Evolutionary conservation across 2,113 vertebrate species (phyloP).

Genomic region (Menidia beryllina): DNA sequence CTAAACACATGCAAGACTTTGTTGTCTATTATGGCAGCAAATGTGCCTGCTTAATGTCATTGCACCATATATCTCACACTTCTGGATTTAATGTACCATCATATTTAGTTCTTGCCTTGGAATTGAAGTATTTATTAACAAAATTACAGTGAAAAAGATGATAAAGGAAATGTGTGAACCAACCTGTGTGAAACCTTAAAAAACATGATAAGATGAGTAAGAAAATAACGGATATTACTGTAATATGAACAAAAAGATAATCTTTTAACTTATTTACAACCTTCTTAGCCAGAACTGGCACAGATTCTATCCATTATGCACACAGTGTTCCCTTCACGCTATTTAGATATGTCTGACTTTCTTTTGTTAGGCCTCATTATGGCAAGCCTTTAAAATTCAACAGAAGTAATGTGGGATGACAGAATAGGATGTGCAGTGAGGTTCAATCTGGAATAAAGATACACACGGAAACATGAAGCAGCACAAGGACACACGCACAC

Average conservation of each 20-base stretch:
- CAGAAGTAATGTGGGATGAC: constrained; percentile 52
- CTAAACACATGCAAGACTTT: neutral
- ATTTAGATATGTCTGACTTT: constrained; percentile 10
- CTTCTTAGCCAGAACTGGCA: neutral
- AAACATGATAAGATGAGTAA: neutral
- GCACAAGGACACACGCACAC: neutral
- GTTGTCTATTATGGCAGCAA: neutral
- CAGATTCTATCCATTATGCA: constrained; percentile 11
- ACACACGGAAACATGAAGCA: neutral
- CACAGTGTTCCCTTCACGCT: constrained; percentile 4
- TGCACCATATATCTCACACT: neutral
- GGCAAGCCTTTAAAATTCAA: constrained; percentile 46
- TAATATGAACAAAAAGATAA: neutral
- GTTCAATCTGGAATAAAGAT: constrained; percentile 17
- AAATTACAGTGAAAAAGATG: no score
- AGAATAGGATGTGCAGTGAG: constrained; percentile 20
- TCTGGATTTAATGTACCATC: neutral
- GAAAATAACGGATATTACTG: neutral
- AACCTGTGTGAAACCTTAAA: neutral
- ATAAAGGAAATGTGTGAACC: no score
- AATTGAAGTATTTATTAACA: no score
- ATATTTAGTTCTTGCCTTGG: neutral
- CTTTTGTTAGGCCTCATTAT: constrained; percentile 45
- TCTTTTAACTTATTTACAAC: constrained; percentile 3
- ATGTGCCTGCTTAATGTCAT: neutral